Evolutionary conservation across 2,797 vertebrate genomes (phyloP), one percentile per base, ranked within the genome.

Genomic region (Takifugu rubripes): DNA sequence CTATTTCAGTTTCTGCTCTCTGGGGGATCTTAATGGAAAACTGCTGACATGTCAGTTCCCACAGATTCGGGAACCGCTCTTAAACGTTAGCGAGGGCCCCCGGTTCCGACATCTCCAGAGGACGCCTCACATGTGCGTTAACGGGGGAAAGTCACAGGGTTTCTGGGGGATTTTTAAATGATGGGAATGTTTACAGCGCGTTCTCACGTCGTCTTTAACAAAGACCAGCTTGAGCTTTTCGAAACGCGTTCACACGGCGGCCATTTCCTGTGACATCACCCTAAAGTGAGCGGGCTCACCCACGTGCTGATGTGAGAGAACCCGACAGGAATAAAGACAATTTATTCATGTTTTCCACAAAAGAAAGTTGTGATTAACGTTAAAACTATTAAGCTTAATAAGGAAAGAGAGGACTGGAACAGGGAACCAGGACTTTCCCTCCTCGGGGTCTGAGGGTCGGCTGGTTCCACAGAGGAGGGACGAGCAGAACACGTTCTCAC

Each of bases 11-110:
- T 5, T 7, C 29, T 50, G 3, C 7, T 16, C 12, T 51, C 25
- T 66, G 49, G n/a, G n/a, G 17, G 31, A 33, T 48, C 9, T 43
- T 48, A 60, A 49, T 50, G 60, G 44, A 66, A 74, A 72, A 54
- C 26, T 66, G 77, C 31, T 53, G 46, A 59, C 64, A 52, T 47
- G 70, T 56, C 49, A 58, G 66, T 85, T 88, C 84, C 74, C 84
- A 86, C 40, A 65, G 55, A 64, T 63, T 26, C 27, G 2, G 7
- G 42, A 43, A 15, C 5, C 14, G 14, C 16, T 43, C 42, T 16
- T 3, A 16, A 16, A 43, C 0, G 15, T 17, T 17, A 3, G 43
- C 5, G 16, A n/a, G 16, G 16, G 15, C 14, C 12, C 42, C 16
- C 42, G 42, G 15, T 14, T 1, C 12, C 36, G 36, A 21, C 42